phyloP scores from a whole-genome alignment of 2,113 vertebrate genomes.

The Crotalus tigris region DNA sequence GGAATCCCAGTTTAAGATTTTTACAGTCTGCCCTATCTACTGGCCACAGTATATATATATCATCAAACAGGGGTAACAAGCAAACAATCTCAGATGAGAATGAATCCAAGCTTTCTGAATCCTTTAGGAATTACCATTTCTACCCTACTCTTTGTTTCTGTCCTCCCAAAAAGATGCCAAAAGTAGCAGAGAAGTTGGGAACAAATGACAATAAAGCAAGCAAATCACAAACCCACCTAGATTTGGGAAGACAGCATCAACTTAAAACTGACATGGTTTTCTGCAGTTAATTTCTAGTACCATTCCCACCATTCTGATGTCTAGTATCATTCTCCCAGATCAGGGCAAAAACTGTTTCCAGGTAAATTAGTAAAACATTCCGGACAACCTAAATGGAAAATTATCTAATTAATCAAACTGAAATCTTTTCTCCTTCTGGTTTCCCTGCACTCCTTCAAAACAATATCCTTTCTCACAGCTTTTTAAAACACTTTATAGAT shows the following conservation, averaged over 20 bases:
- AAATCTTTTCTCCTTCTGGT: background rate
- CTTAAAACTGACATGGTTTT: background rate
- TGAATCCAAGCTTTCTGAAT: background rate
- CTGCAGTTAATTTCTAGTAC: background rate
- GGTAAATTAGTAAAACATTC: background rate
- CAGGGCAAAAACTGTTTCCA: background rate
- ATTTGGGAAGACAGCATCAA: background rate
- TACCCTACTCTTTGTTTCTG: background rate
- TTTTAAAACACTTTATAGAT: background rate
- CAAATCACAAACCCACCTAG: background rate
- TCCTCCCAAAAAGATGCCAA: background rate
- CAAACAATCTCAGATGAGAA: background rate
- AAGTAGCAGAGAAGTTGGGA: background rate
- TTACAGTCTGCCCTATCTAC: background rate
- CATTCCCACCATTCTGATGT: background rate
- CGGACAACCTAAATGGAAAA: background rate
- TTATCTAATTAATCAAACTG: background rate
- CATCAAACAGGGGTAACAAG: background rate
- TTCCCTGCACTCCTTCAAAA: background rate
- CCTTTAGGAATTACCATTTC: background rate
- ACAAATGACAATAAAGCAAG: background rate
- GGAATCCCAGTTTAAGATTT: background rate
- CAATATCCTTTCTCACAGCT: background rate
- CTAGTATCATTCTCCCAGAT: background rate
- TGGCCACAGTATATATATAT: background rate